Evolutionary conservation across 2,888 invertebrate species (phyloP).

Genomic region (Pollenia labialis): DNA sequence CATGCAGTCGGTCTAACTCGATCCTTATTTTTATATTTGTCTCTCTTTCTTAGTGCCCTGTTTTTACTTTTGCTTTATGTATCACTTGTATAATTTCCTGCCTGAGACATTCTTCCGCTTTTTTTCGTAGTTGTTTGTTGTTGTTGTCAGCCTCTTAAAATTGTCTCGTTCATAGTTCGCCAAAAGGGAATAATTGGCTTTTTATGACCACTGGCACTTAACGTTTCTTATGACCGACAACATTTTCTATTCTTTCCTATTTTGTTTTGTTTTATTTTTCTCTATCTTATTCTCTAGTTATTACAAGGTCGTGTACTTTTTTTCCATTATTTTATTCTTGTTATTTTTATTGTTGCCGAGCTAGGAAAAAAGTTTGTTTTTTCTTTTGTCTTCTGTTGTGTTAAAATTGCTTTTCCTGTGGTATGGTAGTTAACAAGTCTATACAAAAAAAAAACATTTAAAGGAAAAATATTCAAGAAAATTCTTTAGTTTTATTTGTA

Average conservation of each 20-base stretch:
- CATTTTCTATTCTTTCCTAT: not conserved
- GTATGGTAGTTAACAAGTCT: not conserved
- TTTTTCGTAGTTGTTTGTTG: slow-evolving; percentile 2
- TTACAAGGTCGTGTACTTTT: slow-evolving; percentile 17
- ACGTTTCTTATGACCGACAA: slow-evolving; percentile 33
- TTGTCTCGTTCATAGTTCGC: slow-evolving; percentile 21
- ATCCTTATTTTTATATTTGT: not conserved
- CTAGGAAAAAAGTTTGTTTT: not conserved
- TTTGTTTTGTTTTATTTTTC: not conserved
- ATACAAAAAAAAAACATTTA: not conserved
- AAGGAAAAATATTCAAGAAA: not conserved
- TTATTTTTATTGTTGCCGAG: slow-evolving; percentile 9
- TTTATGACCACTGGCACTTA: slow-evolving; percentile 59
- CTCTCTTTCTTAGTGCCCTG: not conserved
- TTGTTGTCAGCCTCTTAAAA: not conserved
- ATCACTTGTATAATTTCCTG: not conserved
- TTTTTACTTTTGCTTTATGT: not conserved
- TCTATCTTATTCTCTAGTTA: too few species aligned
- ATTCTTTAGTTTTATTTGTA: slow-evolving; percentile 3
- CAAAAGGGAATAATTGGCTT: slow-evolving; percentile 63
- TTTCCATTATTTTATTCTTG: not conserved
- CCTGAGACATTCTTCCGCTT: not conserved
- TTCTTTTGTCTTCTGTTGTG: not conserved
- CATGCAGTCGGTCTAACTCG: slow-evolving; percentile 8
- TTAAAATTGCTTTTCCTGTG: not conserved